Evolutionary conservation across 2,797 vertebrate genomes (phyloP).

Genomic region (Hypotaenidia okinawae): DNA sequence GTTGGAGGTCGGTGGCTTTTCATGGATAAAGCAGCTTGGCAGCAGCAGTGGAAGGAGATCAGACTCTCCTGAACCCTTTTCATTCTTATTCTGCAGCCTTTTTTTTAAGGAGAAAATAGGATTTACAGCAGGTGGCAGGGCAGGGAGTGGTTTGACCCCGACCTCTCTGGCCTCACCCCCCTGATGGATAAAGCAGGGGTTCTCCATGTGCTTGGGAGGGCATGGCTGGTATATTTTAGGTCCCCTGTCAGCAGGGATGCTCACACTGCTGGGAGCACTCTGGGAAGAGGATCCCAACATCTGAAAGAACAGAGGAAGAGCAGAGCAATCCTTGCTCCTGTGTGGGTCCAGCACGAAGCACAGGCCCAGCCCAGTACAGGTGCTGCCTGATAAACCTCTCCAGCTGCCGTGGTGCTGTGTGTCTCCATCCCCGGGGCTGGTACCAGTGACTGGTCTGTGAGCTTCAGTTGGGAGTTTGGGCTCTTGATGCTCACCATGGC

Average conservation of each 20-base stretch:
- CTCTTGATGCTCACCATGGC: background rate
- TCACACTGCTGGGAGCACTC: background rate
- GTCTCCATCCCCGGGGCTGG: background rate
- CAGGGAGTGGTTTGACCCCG: accelerated
- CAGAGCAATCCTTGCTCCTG: background rate
- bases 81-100: background rate
- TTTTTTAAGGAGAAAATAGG: background rate
- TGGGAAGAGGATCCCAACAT: background rate
- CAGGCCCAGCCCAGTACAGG: background rate
- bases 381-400: background rate
- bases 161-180: accelerated
- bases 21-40: background rate
- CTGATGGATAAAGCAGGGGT: background rate
- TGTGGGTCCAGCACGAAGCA: accelerated
- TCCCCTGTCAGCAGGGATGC: background rate
- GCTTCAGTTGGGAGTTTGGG: background rate
- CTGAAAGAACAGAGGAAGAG: background rate
- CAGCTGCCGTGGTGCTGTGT: accelerated
- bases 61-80: background rate
- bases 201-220: background rate
- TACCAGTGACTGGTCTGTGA: background rate
- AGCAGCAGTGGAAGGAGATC: background rate
- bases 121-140: background rate
- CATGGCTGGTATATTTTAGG: accelerated
- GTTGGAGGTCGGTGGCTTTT: accelerated